phyloP scores from a whole-genome alignment of 2,113 vertebrate genomes.

The Seriola aureovittata region DNA sequence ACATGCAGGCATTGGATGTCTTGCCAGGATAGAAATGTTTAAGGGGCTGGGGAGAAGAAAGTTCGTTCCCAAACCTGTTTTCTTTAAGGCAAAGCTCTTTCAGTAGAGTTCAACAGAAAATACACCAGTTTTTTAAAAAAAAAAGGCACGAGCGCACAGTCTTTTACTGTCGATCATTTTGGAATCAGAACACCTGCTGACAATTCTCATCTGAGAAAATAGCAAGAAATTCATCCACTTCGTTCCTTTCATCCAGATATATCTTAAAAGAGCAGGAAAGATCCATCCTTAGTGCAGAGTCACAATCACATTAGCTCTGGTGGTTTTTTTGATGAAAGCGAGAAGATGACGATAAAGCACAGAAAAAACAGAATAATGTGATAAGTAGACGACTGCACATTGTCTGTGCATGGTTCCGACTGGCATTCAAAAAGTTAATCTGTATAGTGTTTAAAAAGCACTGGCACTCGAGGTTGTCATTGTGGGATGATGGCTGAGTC shows the following conservation, averaged over 20 bases:
- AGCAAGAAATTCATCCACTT: slow-evolving; percentile 4
- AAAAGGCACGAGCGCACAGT: slow-evolving; percentile 82
- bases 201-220: slow-evolving; percentile 26
- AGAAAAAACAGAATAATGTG: slow-evolving; percentile 34
- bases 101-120: slow-evolving; percentile 73
- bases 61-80: slow-evolving; percentile 73
- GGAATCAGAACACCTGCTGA: slow-evolving; percentile 39
- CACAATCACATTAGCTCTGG: slow-evolving; percentile 64
- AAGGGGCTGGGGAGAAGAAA: slow-evolving; percentile 38
- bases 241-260: slow-evolving; percentile 35
- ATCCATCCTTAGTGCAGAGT: slow-evolving; percentile 60
- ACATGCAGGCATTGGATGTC: slow-evolving; percentile 67
- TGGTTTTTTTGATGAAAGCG: slow-evolving; percentile 37
- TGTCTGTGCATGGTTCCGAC: slow-evolving; percentile 33
- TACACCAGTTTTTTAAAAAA: slow-evolving; percentile 57
- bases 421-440: slow-evolving; percentile 47
- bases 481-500: slow-evolving; percentile 20
- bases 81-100: slow-evolving; percentile 85
- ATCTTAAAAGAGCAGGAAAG: slow-evolving; percentile 60
- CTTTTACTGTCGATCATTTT: slow-evolving; percentile 50
- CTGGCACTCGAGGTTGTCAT: slow-evolving; percentile 69
- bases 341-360: slow-evolving; percentile 46
- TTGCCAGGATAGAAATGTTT: slow-evolving; percentile 47
- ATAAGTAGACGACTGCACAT: slow-evolving; percentile 33
- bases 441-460: slow-evolving; percentile 75